Evolutionary conservation across 2,888 invertebrate species (phyloP), one percentile per base, ranked within the genome.

Genomic region (Tenthredo amoena): DNA sequence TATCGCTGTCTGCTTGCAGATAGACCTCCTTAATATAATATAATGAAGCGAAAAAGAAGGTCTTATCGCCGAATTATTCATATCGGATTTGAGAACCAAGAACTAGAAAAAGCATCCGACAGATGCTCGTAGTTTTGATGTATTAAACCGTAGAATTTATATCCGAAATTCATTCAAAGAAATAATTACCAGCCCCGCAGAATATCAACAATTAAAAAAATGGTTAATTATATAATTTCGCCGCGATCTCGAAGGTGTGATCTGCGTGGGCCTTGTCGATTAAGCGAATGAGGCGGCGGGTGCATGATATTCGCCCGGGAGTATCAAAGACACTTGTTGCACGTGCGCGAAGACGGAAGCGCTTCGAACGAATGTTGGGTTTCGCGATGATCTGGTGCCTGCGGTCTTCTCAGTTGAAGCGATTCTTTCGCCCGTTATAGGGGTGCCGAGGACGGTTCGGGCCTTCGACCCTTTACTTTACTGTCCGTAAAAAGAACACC

Each of bases 331-430:
- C 85, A 85, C 85, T 85, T 85, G 85, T 85, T 85, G 85, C 85
- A 72, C 82, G 47, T 85, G 85, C 85, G 85, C 85, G 72, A 85
- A 85, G 71, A 43, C 55, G 65, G 34, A 82, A 71, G 85, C 85
- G 85, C 85, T 55, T 50, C 34, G 40, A 21, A 84, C 9, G 37
- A 15, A 47, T n/a, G 37, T 82, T 72, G 26, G 34, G 72, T 72
- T 71, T 55, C 43, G 81, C 62, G 87, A 87, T 76, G 88, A 86
- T 71, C 88, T 87, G 91, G 90, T 91, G 90, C 68, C 31, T 6
- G 65, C 65, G 68, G 71, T 83, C 18, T 83, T 83, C 83, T 83
- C 83, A 83, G 83, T 83, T 68, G 65, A 62, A 47, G 83, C 83
- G 68, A 83, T 83, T 83, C 83, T 43, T 81, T 40, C 81, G 81